Base-by-base conservation (phyloP, 92 coral and sea anemone genomes). In the Epizoanthus illoricatus region DNA sequence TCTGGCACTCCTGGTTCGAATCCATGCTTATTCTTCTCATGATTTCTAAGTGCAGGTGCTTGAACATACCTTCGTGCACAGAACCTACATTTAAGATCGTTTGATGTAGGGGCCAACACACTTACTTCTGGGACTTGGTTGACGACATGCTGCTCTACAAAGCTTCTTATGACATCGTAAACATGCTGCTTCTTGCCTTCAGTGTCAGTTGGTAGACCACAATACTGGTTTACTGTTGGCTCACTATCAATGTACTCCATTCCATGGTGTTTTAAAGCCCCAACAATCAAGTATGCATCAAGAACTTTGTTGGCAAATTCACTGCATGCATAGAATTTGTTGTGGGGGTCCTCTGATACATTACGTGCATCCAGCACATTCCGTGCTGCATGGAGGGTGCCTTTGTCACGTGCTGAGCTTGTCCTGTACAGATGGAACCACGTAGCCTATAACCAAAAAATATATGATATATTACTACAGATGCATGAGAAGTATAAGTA, bases 321-420 rank as follows among this genome's bases (percentile, higher is more conserved):
- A 75, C 87, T 69, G 17, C 81, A 75, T 69, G 94, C 94, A 81
- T 87, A 87, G 24, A 65, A 87, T 41, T 59, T 66, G 78, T 63
- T 84, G 81, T 87, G 89, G 0, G 91, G 94, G 39, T 87, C 87
- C 2, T 79, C 28, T 20, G 86, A 24, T 43, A 87, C 90, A 87
- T 87, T 90, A 63, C 91, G 74, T 4, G 94, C 91, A 76, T 87
- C 83, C 24, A 87, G 80, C 16, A 75, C 59, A 55, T 90, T 90
- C 65, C 89, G 59, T 2, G 63, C 72, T 39, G 85, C 89, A 81
- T 81, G 85, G 20, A 87, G 64, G 65, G 94, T 90, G 3, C 90
- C 93, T 9, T 18, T 63, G 59, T 85, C 93, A 67, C 84, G 84
- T 19, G 84, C 78, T 17, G 93, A 90, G 43, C 42, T 58, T 12